Evolutionary conservation across 2,797 vertebrate species (phyloP).

Genomic region (Cossypha dichroa): DNA sequence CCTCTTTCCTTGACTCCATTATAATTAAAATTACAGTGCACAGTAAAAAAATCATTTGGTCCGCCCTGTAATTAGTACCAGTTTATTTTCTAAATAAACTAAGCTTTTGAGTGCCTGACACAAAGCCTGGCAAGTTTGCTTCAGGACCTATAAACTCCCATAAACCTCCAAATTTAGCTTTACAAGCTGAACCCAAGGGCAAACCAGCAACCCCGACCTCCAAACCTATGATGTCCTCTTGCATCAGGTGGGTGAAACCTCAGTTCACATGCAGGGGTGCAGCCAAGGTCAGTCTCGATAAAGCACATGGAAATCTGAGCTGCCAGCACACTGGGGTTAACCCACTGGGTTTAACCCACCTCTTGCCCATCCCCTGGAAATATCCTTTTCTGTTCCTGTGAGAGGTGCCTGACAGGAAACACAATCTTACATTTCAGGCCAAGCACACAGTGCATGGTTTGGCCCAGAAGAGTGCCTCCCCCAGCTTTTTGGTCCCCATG

Average conservation of each 20-base stretch:
- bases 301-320: rapidly evolving
- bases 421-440: neutral
- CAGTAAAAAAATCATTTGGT: neutral
- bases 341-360: neutral
- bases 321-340: neutral
- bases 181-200: neutral
- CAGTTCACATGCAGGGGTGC: rapidly evolving
- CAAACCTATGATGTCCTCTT: neutral
- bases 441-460: neutral
- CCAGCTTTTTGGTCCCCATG: neutral
- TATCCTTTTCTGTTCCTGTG: neutral
- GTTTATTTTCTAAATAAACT: neutral
- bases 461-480: neutral
- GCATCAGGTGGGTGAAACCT: neutral
- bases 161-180: neutral
- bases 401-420: neutral
- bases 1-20: neutral
- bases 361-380: neutral
- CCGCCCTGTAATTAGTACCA: neutral
- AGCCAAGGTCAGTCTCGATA: neutral
- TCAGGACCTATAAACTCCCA: neutral
- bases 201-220: neutral
- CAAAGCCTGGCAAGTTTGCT: neutral
- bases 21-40: neutral
- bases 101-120: neutral